These are phyloP conservation scores for Carpatolechia fugitivella DNA, from an alignment of 2,888 invertebrate species.

Conservation along the genomic window DNA sequence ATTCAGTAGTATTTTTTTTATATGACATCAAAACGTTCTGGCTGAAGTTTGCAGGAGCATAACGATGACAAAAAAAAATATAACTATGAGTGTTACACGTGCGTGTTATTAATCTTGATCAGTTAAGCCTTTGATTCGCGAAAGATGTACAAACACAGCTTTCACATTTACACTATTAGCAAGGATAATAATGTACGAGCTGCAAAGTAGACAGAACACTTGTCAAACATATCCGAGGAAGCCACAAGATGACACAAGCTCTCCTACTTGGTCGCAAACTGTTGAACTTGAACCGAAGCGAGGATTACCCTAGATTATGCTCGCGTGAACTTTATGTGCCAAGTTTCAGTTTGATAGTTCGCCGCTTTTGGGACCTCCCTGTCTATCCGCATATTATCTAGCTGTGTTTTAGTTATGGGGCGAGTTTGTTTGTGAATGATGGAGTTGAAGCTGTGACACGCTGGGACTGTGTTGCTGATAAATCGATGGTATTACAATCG, in stretches of 20 bases:
- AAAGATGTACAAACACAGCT: neutral
- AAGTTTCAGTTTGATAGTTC: constrained; percentile 13
- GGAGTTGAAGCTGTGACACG: neutral
- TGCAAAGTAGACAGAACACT: neutral
- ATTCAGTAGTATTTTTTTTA: too few relatives aligned
- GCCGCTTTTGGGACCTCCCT: neutral
- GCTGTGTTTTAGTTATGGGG: neutral
- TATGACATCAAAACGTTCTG: too few relatives aligned
- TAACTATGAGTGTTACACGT: too few relatives aligned
- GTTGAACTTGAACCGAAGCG: constrained; percentile 22
- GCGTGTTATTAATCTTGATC: too few relatives aligned
- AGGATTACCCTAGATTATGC: constrained; percentile 16
- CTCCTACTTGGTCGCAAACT: constrained; percentile 9
- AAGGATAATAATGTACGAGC: too few relatives aligned
- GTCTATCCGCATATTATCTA: neutral
- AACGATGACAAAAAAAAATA: too few relatives aligned
- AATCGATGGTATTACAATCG: too few relatives aligned
- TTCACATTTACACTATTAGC: too few relatives aligned
- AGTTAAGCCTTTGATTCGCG: too few relatives aligned
- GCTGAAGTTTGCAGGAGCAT: too few relatives aligned
- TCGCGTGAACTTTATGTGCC: constrained; percentile 14
- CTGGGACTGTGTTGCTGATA: too few relatives aligned
- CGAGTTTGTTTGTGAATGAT: neutral
- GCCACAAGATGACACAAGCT: neutral
- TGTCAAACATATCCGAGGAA: neutral